Evolutionary conservation across 2,888 invertebrate genomes (phyloP).

Genomic region (Argyresthia albistria): DNA sequence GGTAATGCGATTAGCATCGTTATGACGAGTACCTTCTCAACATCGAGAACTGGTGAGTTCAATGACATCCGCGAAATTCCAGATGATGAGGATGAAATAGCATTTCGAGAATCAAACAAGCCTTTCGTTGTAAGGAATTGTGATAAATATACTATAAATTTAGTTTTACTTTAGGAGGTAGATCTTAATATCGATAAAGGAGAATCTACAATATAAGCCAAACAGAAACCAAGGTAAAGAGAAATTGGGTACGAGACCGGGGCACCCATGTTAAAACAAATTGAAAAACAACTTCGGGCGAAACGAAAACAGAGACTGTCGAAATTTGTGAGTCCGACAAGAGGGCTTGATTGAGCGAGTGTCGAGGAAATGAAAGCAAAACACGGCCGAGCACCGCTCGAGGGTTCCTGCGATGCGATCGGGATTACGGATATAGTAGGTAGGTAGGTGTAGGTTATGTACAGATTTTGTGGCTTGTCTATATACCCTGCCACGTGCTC

Average conservation of each 20-base stretch:
- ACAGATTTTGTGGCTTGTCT: conserved; percentile 7
- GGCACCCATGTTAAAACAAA: conserved; percentile 5
- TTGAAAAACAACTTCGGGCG: conserved; percentile 10
- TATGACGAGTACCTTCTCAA: no score
- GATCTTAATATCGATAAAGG: neutral
- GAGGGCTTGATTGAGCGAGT: conserved; percentile 18
- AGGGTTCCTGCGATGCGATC: conserved; percentile 7
- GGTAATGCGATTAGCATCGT: no score
- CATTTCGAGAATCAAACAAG: no score
- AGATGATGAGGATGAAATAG: no score
- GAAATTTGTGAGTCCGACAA: conserved; percentile 8
- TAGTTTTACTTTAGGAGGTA: no score
- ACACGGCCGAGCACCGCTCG: conserved; percentile 20
- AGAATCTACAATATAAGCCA: neutral
- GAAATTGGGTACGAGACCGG: neutral
- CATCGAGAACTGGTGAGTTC: no score
- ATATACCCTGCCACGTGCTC: conserved; percentile 25
- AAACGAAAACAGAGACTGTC: conserved; percentile 5
- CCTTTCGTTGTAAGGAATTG: no score
- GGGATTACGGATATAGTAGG: conserved; percentile 3
- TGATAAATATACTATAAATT: no score
- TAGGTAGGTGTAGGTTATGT: conserved; percentile 4
- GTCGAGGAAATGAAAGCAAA: conserved; percentile 31
- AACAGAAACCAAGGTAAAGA: conserved; percentile 9
- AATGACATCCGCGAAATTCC: no score